phyloP scores from a whole-genome alignment of 2,797 vertebrate species.

The Enoplosus armatus region DNA sequence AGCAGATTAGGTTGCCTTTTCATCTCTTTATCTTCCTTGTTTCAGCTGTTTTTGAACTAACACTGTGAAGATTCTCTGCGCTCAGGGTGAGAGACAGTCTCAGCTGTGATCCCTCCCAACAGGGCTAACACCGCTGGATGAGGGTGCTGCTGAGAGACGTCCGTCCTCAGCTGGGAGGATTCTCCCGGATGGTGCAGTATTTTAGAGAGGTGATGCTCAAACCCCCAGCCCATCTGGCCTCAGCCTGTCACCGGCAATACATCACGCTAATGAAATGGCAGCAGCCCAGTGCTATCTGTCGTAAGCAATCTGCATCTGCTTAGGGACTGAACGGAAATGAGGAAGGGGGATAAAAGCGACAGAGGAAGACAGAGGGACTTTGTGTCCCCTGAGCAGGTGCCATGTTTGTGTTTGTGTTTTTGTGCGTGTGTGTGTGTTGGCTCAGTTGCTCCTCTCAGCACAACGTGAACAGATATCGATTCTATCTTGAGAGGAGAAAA shows the following conservation, averaged over 20 bases:
- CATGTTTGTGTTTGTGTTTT: conserved; percentile 31
- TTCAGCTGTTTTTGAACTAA: conserved; percentile 12
- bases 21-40: conserved; percentile 18
- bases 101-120: conserved; percentile 6
- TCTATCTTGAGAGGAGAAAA: conserved; percentile 61
- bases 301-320: conserved; percentile 74
- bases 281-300: conserved; percentile 64
- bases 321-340: conserved; percentile 53
- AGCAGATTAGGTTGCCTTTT: conserved; percentile 7
- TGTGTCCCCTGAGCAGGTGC: conserved; percentile 37
- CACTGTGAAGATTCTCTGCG: background rate
- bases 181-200: conserved; percentile 26
- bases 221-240: conserved; percentile 50
- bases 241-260: conserved; percentile 61
- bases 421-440: background rate
- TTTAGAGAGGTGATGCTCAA: conserved; percentile 50
- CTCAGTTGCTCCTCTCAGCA: conserved; percentile 30
- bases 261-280: conserved; percentile 79
- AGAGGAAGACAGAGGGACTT: conserved; percentile 39
- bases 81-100: conserved; percentile 27
- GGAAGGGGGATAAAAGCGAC: conserved; percentile 44
- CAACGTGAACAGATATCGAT: conserved; percentile 54
- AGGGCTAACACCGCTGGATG: background rate
- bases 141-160: conserved; percentile 29
- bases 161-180: conserved; percentile 20